Evolutionary conservation across 2,113 vertebrate species (phyloP).

Genomic region (Lepus europaeus): DNA sequence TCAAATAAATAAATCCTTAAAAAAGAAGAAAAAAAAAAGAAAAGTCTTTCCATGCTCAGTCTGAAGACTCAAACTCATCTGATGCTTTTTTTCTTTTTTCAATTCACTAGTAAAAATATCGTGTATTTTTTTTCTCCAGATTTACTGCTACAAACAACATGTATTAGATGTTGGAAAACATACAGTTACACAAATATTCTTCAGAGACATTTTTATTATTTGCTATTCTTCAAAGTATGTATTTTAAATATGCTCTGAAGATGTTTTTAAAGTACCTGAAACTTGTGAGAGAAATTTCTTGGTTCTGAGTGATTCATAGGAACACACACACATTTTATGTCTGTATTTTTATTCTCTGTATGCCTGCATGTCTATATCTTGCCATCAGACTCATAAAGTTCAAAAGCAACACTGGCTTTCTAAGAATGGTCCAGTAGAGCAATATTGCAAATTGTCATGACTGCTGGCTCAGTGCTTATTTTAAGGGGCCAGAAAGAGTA

Average conservation of each 20-base stretch:
- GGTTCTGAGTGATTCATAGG: background rate
- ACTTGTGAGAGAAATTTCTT: background rate
- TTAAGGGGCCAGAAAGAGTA: background rate
- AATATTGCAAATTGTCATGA: background rate
- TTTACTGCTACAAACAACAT: background rate
- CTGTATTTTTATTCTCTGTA: background rate
- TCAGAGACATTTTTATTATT: background rate
- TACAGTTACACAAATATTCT: background rate
- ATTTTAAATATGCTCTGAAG: background rate
- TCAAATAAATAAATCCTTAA: no score
- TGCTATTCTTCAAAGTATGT: background rate
- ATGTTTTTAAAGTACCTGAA: background rate
- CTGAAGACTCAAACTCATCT: background rate
- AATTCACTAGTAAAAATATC: background rate
- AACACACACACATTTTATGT: background rate
- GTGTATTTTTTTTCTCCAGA: background rate
- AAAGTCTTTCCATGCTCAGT: background rate
- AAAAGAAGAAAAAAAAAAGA: no score
- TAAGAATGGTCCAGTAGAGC: background rate
- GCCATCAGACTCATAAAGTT: conserved; percentile 1
- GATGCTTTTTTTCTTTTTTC: background rate
- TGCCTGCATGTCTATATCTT: background rate
- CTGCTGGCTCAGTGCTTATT: background rate
- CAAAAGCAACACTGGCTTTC: background rate
- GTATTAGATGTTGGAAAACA: background rate